A percentile compares a stretch with the other conserved stretches of the same genome.
Evolutionary conservation across 2,888 invertebrate genomes (phyloP).

Genomic region (Aphidoletes aphidimyza): DNA sequence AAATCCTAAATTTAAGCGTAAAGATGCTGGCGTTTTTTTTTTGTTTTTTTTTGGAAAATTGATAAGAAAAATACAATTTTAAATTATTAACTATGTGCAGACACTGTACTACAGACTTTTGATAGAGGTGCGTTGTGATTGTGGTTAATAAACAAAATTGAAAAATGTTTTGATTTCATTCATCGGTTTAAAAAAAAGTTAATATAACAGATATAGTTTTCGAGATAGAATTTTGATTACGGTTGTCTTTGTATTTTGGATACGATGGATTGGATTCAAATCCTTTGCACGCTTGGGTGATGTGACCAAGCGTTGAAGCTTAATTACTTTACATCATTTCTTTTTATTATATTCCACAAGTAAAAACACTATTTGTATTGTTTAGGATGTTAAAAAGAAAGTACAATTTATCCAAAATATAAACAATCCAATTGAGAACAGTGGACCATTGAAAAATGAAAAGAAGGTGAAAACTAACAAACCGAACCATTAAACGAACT

Average conservation of each 20-base stretch:
- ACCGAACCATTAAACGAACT: neutral
- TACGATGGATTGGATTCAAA: too few relatives aligned
- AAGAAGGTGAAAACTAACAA: neutral
- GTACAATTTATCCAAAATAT: constrained; percentile 58
- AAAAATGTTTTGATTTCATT: neutral
- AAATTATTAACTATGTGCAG: constrained; percentile 9
- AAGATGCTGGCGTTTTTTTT: too few relatives aligned
- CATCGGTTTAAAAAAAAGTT: neutral
- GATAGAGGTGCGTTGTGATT: neutral
- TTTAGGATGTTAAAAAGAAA: constrained; percentile 58
- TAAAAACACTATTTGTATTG: neutral
- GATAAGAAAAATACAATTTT: neutral
- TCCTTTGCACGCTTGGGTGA: too few relatives aligned
- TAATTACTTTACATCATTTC: too few relatives aligned
- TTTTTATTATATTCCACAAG: neutral
- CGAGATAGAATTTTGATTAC: neutral
- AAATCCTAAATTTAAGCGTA: too few relatives aligned
- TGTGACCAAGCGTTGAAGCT: too few relatives aligned
- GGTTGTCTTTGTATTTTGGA: constrained; percentile 5
- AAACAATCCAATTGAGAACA: constrained; percentile 37
- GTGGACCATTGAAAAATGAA: neutral
- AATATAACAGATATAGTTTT: neutral
- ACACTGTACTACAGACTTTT: neutral
- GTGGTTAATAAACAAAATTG: neutral
- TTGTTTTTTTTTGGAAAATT: neutral